Conservation (phyloP, 2,888 invertebrate species). For the Cryptus viduatorius region DNA sequence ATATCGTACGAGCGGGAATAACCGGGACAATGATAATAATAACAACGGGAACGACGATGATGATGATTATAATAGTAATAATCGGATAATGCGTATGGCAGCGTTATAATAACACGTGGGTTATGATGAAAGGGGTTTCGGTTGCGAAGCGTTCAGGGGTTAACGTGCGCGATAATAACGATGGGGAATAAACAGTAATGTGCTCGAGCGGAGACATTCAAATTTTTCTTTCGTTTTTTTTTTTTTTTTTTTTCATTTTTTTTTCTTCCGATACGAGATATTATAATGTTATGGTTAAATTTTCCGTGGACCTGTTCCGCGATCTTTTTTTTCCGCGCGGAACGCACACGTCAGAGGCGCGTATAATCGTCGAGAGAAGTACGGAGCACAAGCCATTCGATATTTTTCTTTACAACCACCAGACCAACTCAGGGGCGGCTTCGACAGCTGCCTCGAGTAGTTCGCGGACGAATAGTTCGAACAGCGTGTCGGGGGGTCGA, state of each 20-base stretch:
- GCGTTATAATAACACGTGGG: conserved; percentile 49
- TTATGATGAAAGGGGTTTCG: conserved; percentile 25
- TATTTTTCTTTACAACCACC: conserved; percentile 63
- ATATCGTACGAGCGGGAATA: conserved; percentile 43
- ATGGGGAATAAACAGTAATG: conserved; percentile 54
- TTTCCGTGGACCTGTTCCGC: background rate
- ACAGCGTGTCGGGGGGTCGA: conserved; percentile 39
- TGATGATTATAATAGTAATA: conserved; percentile 54
- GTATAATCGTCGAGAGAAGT: background rate
- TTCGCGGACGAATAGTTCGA: conserved; percentile 47
- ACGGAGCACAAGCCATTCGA: conserved; percentile 38
- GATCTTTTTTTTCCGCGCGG: background rate
- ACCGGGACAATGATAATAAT: conserved; percentile 39
- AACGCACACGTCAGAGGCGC: background rate
- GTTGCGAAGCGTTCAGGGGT: conserved; percentile 30
- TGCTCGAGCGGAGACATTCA: conserved; percentile 10
- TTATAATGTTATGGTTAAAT: background rate
- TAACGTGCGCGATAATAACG: conserved; percentile 52
- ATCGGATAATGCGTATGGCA: conserved; percentile 59
- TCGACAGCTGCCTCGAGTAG: conserved; percentile 64
- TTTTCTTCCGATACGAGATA: background rate
- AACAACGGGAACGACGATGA: conserved; percentile 29
- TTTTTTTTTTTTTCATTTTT: background rate
- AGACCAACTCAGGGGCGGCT: conserved; percentile 38
- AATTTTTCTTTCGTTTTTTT: background rate